Percentiles rank a stretch among this genome's conserved stretches.
These are phyloP conservation scores for Scophthalmus maximus DNA, from an alignment of 2,113 vertebrate species.

Conservation along the genomic window DNA sequence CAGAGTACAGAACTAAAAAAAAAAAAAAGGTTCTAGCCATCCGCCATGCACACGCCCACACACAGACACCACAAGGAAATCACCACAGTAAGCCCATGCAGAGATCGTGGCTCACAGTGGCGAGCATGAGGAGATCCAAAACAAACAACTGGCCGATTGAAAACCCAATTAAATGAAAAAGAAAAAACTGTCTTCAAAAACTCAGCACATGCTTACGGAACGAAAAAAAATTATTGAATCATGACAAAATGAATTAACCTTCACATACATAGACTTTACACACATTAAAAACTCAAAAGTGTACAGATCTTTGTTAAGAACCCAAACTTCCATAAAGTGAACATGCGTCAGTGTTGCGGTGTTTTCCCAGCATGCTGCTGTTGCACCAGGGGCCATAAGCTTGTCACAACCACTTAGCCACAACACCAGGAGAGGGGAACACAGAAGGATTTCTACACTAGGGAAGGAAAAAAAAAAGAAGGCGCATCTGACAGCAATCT, in stretches of 20 bases:
- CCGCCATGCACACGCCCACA: conserved; percentile 42
- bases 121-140: conserved; percentile 47
- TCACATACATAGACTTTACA: conserved; percentile 26
- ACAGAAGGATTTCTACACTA: conserved; percentile 63
- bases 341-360: conserved; percentile 72
- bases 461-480: conserved; percentile 51
- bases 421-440: conserved; percentile 54
- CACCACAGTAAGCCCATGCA: conserved; percentile 78
- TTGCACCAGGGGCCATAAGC: conserved; percentile 72
- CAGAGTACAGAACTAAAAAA: conserved; percentile 50
- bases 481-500: conserved; percentile 73
- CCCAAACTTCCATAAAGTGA: conserved; percentile 51
- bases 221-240: neutral
- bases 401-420: conserved; percentile 74
- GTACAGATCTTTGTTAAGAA: conserved; percentile 36
- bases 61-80: conserved; percentile 41
- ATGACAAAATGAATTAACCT: conserved; percentile 31
- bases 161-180: conserved; percentile 44
- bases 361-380: conserved; percentile 76
- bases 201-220: conserved; percentile 64
- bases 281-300: conserved; percentile 10
- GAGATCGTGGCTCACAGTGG: conserved; percentile 60
- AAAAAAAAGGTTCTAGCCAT: conserved; percentile 52
- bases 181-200: conserved; percentile 37
- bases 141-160: conserved; percentile 43